phyloP scores from a whole-genome alignment of 2,888 invertebrate genomes.

The Conus canariensis region DNA sequence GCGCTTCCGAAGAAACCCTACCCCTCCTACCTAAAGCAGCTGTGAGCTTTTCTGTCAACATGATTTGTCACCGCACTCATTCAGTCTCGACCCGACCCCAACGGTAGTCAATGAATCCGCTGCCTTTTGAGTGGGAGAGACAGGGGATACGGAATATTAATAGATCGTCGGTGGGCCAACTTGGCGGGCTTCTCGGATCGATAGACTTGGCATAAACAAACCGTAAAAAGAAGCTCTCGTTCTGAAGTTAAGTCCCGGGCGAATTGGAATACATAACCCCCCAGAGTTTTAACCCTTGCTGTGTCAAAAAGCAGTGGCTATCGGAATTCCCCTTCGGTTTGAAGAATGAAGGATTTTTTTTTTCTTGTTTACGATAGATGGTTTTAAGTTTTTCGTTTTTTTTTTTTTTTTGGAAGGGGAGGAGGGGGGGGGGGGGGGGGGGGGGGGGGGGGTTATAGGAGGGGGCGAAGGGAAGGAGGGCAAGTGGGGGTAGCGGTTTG shows the following conservation, averaged over 20 bases:
- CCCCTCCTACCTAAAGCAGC: background rate
- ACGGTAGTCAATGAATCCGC: background rate
- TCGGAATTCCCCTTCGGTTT: background rate
- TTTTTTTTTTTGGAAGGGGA: too few species aligned
- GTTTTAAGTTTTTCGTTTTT: background rate
- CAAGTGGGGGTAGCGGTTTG: background rate
- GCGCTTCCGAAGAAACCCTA: background rate
- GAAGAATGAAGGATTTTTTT: background rate
- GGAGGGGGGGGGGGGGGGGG: background rate
- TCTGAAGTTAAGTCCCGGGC: background rate
- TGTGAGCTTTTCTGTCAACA: background rate
- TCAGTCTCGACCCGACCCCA: background rate
- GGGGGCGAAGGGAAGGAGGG: too few species aligned
- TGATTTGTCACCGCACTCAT: background rate
- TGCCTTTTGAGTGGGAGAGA: background rate
- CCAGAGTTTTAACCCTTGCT: background rate
- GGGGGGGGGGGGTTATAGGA: too few species aligned
- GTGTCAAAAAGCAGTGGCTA: background rate
- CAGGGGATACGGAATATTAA: background rate
- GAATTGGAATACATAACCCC: background rate
- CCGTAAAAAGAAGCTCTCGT: background rate
- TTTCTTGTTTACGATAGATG: too few species aligned
- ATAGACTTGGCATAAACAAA: background rate
- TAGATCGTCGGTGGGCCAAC: background rate
- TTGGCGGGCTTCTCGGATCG: background rate